Evolutionary conservation across 30 jellyfish, hydroid and myxozoan species (phyloP), one percentile per base, ranked within the genome.

Genomic region (Mastigias papua): DNA sequence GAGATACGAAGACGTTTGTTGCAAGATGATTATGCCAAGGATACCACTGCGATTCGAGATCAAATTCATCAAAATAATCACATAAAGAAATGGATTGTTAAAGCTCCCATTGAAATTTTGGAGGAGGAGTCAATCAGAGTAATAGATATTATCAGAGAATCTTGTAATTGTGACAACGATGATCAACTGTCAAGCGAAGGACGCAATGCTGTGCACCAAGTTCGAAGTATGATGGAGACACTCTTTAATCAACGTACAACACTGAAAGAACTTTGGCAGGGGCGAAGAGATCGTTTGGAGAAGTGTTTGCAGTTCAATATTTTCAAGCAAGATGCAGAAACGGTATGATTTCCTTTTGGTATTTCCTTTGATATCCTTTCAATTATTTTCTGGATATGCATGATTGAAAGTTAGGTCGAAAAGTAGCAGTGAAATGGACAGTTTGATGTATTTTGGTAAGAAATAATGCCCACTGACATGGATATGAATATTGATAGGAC

Each of bases 101-200:
- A 94, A 81, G 98, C 98, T n/a, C 98, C 98, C 16, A 90, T 94
- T 60, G 98, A 90, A 51, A 51, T 94, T 11, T 94, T 94, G 15
- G 93, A 86, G 30, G 97, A 94, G 27, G 98, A 94, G 67, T 81
- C 92, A 20, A 33, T 23, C 29, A 81, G 78, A 54, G 98, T 94
- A 4, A 62, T 88, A 11, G 73, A 72, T 42, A 73, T 83, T 57
- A 89, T 94, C 27, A 94, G 80, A 69, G 96, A 89, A 10, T 89
- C 98, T 13, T 89, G 96, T 48, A 81, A 79, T 33, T 84, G 96
- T 67, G 87, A 71, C 9, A 60, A 42, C 51, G 98, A 94, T 42
- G 96, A 83, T 13, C 94, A 88, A 19, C 50, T 94, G 57, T 75
- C 88, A 46, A 97, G 91, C 81, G 98, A 94, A 66, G 90, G 96